Evolutionary conservation across 2,113 vertebrate species (phyloP).

Genomic region (Seriola rivoliana): DNA sequence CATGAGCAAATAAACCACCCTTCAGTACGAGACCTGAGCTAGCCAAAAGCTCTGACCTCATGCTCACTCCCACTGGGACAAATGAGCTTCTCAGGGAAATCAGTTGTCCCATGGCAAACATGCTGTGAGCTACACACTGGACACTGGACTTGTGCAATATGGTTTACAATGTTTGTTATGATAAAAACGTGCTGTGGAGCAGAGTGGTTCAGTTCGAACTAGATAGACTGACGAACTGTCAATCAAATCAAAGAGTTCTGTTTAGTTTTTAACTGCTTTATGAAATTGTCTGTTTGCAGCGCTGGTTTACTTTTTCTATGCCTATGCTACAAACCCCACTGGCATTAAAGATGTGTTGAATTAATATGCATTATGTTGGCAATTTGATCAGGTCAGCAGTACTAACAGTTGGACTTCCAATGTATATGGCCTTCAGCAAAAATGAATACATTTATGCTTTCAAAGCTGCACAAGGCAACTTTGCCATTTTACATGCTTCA

Average conservation of each 20-base stretch:
- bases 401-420: background rate
- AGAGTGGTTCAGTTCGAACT: background rate
- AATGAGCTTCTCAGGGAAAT: constrained; percentile 20
- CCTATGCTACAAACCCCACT: background rate
- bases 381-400: background rate
- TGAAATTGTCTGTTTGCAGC: background rate
- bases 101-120: constrained; percentile 17
- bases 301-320: background rate
- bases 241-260: background rate
- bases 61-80: constrained; percentile 13
- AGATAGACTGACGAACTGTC: background rate
- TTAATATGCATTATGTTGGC: background rate
- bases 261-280: background rate
- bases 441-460: background rate
- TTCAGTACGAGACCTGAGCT: constrained; percentile 6
- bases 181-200: background rate
- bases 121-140: background rate
- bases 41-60: constrained; percentile 27
- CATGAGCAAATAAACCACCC: constrained; percentile 48
- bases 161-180: background rate
- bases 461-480: background rate
- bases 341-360: background rate
- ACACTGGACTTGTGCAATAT: background rate
- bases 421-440: background rate
- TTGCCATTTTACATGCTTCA: background rate